A percentile compares a stretch with the other conserved stretches of the same genome.
Evolutionary conservation across 2,113 vertebrate species (phyloP).

Genomic region (Trinectes maculatus): DNA sequence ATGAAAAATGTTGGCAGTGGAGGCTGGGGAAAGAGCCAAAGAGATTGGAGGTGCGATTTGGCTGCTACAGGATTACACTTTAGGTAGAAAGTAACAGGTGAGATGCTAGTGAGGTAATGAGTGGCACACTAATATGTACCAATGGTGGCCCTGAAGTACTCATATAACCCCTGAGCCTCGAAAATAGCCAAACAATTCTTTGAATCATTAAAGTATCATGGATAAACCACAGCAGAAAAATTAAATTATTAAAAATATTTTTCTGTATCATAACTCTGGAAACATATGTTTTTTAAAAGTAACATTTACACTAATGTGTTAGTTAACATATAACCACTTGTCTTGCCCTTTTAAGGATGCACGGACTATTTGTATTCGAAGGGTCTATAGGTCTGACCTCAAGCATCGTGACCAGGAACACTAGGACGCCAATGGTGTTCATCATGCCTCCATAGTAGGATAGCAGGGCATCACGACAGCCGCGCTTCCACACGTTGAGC

Average conservation of each 20-base stretch:
- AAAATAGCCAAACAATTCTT: too few relatives aligned
- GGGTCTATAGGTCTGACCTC: slow-evolving; percentile 84
- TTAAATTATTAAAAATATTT: too few relatives aligned
- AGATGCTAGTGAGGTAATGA: slow-evolving; percentile 20
- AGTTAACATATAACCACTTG: too few relatives aligned
- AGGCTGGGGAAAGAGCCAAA: slow-evolving; percentile 15
- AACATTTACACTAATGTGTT: too few relatives aligned
- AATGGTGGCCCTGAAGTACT: slow-evolving; percentile 27
- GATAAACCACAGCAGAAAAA: too few relatives aligned
- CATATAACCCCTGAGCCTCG: too few relatives aligned
- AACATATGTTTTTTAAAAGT: too few relatives aligned
- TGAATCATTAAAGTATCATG: too few relatives aligned
- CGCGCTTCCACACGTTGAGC: slow-evolving; percentile 92
- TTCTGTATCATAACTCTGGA: too few relatives aligned
- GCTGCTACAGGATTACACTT: slow-evolving; percentile 20
- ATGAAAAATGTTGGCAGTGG: slow-evolving; percentile 27
- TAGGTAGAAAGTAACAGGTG: slow-evolving; percentile 20
- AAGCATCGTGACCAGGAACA: slow-evolving; percentile 86
- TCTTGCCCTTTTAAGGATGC: too few relatives aligned
- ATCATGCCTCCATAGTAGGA: slow-evolving; percentile 92
- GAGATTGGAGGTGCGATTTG: slow-evolving; percentile 19
- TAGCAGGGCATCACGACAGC: slow-evolving; percentile 90
- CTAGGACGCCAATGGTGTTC: slow-evolving; percentile 86
- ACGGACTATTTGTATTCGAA: too few relatives aligned
- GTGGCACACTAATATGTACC: not conserved